Base-by-base conservation (phyloP, 2,797 vertebrate species). In the Ptychobarbus kaznakovi region DNA sequence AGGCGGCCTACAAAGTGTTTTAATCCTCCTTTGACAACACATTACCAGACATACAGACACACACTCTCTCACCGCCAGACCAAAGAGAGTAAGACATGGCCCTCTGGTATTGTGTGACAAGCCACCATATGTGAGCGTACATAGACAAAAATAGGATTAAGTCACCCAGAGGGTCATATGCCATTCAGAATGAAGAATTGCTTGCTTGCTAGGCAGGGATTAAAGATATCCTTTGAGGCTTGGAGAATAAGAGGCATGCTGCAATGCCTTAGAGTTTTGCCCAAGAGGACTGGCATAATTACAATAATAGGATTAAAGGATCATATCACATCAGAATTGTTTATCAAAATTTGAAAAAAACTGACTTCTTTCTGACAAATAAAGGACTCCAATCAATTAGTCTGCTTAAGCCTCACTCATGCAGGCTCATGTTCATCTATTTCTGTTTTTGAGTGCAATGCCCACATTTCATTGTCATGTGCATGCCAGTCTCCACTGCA, bases 141-240 rank as follows among this genome's bases (percentile, higher is more conserved):
- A 40, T 69, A 83, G 83, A 86, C 85, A 86, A 89, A 91, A 89
- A 90, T 89, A 91, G 88, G 90, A 88, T 87, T 86, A 87, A 87
- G 83, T 88, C 42, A 80, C 87, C 66, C 63, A 53, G 65, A 53
- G 86, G 88, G 83, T 90, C 69, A 86, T 66, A 63, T 80, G 82
- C 73, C 80, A 84, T 77, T 84, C 46, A 77, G 81, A 70, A 82
- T 78, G 69, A 82, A 85, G 69, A 66, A 58, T 83, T 78, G 56
- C 80, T 86, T 86, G 72, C 82, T 86, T 83, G 73, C 68, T 77
- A 87, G 70, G 58, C 51, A 69, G 66, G 85, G 83, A 90, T 92
- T 90, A 90, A 86, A 82, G 69, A 77, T 83, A 87, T 86, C 86
- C 81, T 84, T 82, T 70, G 69, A 56, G 86, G 46, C 66, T 51